Percentiles rank a stretch among this genome's conserved stretches.
Evolutionary conservation across 2,888 invertebrate species (phyloP).

Genomic region (Charanyca ferruginea): DNA sequence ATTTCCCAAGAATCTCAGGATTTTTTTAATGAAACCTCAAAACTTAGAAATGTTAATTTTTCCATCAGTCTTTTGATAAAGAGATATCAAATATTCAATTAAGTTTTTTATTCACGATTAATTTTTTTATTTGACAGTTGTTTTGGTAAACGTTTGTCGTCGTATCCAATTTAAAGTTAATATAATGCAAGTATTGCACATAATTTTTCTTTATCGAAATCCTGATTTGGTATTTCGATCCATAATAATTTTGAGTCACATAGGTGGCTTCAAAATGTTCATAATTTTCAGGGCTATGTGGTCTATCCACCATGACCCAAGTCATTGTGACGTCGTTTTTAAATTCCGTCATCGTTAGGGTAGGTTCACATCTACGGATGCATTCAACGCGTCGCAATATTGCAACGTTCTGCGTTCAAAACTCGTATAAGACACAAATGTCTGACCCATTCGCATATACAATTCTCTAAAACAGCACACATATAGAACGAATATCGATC

Average conservation of each 20-base stretch:
- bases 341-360: constrained; percentile 20
- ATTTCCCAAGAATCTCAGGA: constrained; percentile 8
- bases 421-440: not conserved
- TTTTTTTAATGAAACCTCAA: constrained; percentile 17
- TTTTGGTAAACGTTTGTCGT: constrained; percentile 29
- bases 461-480: not conserved
- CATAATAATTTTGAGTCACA: constrained; percentile 16
- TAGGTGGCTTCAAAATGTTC: constrained; percentile 1
- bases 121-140: constrained; percentile 21
- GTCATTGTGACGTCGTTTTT: constrained; percentile 10
- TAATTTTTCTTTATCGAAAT: constrained; percentile 2
- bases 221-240: not conserved
- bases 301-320: not conserved
- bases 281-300: constrained; percentile 18
- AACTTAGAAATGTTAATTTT: constrained; percentile 49
- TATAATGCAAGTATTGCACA: constrained; percentile 46
- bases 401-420: too few species aligned
- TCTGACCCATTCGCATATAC: not conserved
- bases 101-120: constrained; percentile 18
- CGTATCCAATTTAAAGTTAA: constrained; percentile 38
- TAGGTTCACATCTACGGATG: constrained; percentile 13
- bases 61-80: constrained; percentile 59
- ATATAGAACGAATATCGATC: too few species aligned
- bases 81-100: constrained; percentile 50
- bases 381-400: constrained; percentile 1